A percentile compares a stretch with the other conserved stretches of the same genome.
Conservation (phyloP, 2,888 invertebrate genomes). For the Odontocolon sp. region DNA sequence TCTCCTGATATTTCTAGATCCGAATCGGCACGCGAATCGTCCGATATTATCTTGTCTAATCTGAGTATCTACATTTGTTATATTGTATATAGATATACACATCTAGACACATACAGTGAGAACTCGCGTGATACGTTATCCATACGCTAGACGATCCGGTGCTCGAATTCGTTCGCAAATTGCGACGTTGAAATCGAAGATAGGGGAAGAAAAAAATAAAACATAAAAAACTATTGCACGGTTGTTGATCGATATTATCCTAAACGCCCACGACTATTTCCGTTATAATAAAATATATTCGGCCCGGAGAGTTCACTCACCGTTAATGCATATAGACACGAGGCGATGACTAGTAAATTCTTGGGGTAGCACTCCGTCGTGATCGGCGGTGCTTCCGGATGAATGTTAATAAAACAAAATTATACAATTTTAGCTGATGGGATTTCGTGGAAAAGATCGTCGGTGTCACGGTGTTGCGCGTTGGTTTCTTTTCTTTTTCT, state of each 20-base stretch:
- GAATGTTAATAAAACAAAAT: conserved; percentile 35
- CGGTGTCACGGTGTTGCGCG: conserved; percentile 1
- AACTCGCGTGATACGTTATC: background rate
- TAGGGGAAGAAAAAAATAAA: background rate
- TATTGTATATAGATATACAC: no score
- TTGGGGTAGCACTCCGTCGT: conserved; percentile 64
- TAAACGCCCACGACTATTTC: no score
- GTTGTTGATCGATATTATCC: no score
- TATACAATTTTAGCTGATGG: conserved; percentile 21
- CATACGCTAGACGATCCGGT: background rate
- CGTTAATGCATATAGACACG: conserved; percentile 70
- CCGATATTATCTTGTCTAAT: background rate
- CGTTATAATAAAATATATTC: no score
- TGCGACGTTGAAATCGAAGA: background rate
- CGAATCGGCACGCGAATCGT: background rate
- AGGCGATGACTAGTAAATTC: conserved; percentile 74
- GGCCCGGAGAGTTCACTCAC: conserved; percentile 55
- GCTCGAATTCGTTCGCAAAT: background rate
- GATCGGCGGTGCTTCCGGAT: conserved; percentile 52
- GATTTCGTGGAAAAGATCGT: background rate
- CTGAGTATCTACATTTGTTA: no score
- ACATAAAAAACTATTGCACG: background rate
- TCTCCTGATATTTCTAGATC: background rate
- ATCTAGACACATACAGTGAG: no score
- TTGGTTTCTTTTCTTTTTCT: background rate